Conservation (phyloP, 2,797 vertebrate species). For the Dicrostonyx torquatus region DNA sequence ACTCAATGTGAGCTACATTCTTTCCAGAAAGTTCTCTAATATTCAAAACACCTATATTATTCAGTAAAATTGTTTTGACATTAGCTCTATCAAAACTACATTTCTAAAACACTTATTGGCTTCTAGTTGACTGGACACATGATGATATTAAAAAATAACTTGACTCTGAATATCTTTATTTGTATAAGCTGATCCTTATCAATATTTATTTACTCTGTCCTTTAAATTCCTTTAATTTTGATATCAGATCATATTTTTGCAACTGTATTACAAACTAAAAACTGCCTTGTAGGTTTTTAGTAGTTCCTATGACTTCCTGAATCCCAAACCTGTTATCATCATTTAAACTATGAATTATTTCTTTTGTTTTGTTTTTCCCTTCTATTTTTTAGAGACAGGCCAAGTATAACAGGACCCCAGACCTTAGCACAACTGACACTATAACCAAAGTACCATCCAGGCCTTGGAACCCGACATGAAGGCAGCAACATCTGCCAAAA, state of each 20-base stretch:
- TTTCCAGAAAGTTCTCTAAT: constrained; percentile 50
- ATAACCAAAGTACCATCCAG: not conserved
- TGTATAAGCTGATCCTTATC: not conserved
- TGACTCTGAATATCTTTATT: not conserved
- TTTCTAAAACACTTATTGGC: not conserved
- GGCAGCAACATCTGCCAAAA: not conserved
- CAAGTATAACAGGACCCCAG: not conserved
- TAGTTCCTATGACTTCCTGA: not conserved
- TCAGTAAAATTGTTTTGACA: not conserved
- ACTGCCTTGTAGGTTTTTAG: not conserved
- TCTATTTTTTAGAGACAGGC: not conserved
- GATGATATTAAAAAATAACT: not conserved
- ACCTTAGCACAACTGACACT: not conserved
- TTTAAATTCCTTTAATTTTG: constrained; percentile 2
- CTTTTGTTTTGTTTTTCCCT: not conserved
- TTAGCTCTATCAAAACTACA: not conserved
- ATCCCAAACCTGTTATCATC: not conserved
- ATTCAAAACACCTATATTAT: not conserved
- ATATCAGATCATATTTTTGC: not conserved
- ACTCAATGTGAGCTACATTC: not conserved
- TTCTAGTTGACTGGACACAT: not conserved
- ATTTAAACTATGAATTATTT: not conserved
- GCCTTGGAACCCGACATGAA: not conserved
- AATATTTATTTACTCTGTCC: not conserved
- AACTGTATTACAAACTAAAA: not conserved